Evolutionary conservation across 2,797 vertebrate species (phyloP), one percentile per base, ranked within the genome.

Genomic region (Chrysocyon brachyurus): DNA sequence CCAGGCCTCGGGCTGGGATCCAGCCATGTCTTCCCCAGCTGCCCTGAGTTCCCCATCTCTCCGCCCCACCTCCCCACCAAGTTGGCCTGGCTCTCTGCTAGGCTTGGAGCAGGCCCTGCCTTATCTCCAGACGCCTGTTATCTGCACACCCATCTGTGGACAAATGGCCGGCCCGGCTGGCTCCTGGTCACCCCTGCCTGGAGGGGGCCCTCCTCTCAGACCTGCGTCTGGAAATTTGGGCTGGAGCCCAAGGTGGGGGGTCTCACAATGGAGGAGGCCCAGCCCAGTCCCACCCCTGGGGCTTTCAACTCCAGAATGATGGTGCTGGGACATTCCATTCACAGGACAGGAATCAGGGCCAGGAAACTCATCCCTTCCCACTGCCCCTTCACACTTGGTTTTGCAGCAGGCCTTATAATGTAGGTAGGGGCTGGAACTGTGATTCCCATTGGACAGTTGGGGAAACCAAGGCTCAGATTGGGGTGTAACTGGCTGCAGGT

Each of bases 231-330:
- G 98, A 96, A 97, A 87, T 98, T 97, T 96, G 93, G 94, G 87
- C 97, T 98, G 97, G 98, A 98, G 97, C 97, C 97, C 97, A 54
- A 97, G 96, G 97, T 98, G 97, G 98, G 97, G 97, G 97, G 97
- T 97, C 97, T 95, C 91, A 78, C 9, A 6, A 14, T 84, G 78
- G 82, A 95, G 77, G 61, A 91, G 52, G 81, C 86, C 83, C 59
- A 66, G 64, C 52, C 88, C 57, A 11, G 82, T 61, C 59, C 93
- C 46, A 57, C 93, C 90, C 72, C 87, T 87, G 84, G 87, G 81
- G 96, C 78, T 92, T 89, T 84, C 52, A 90, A 52, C 61, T 72
- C 90, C 82, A 94, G 68, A 92, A 85, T 2, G 31, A n/a, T 0
- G 49, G 78, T 56, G 75, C 87, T 15, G 21, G 59, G 88, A 84